Conservation (phyloP, 1,140 invertebrate genomes). For the Metaphire vulgaris region DNA sequence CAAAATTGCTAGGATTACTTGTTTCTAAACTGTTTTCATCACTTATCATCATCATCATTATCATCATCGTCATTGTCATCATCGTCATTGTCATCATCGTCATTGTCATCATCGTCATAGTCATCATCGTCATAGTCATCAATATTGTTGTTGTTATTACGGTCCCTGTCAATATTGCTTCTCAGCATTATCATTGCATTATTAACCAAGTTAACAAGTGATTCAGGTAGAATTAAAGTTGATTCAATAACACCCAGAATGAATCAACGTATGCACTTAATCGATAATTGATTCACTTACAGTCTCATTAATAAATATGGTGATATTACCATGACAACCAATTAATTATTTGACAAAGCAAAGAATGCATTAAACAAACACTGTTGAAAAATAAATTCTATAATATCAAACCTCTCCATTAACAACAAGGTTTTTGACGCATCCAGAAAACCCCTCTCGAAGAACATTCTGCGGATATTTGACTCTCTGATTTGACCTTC, state of each 20-base stretch:
- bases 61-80: neutral
- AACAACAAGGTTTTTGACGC: conserved; percentile 87
- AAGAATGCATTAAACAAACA: neutral
- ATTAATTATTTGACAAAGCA: neutral
- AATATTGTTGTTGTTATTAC: neutral
- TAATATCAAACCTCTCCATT: conserved; percentile 68
- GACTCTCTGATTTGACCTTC: conserved; percentile 69
- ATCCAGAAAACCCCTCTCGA: conserved; percentile 80
- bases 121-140: neutral
- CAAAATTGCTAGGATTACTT: too few relatives aligned
- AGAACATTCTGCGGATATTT: conserved; percentile 62
- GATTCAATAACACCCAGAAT: too few relatives aligned
- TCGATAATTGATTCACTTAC: neutral
- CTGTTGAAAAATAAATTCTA: neutral
- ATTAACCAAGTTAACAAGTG: neutral
- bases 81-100: neutral
- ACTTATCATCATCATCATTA: neutral
- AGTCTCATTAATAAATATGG: neutral
- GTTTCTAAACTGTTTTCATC: neutral
- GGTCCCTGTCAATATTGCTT: neutral
- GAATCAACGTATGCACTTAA: too few relatives aligned
- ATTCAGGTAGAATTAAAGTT: neutral
- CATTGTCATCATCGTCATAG: neutral
- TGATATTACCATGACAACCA: neutral
- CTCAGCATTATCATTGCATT: neutral